phyloP scores from a whole-genome alignment of 2,113 vertebrate genomes.

The Numida meleagris region DNA sequence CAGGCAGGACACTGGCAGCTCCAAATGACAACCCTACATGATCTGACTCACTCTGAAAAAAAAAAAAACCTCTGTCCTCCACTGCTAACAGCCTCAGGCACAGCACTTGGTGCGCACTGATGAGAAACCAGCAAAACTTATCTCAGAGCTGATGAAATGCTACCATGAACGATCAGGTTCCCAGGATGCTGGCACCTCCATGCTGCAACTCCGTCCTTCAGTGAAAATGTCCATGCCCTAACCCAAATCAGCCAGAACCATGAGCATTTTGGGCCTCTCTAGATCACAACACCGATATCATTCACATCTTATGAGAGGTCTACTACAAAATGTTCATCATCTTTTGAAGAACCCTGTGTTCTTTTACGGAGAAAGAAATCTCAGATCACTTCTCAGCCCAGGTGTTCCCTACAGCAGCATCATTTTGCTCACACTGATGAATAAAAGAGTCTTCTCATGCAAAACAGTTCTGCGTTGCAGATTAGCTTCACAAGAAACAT shows the following conservation, averaged over 20 bases:
- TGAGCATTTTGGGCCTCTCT: not conserved
- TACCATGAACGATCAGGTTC: not conserved
- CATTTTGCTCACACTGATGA: not conserved
- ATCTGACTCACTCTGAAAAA: not conserved
- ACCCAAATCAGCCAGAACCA: not conserved
- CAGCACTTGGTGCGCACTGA: not conserved
- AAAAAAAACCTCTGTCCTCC: not conserved
- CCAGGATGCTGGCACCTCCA: not conserved
- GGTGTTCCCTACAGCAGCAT: slow-evolving; percentile 6
- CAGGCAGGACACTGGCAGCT: not conserved
- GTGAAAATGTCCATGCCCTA: not conserved
- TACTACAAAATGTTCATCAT: not conserved
- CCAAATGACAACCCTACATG: accelerated
- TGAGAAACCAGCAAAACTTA: not conserved
- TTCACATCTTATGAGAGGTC: not conserved
- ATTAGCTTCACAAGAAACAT: slow-evolving; percentile 27
- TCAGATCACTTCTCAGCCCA: not conserved
- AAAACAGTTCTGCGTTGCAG: slow-evolving; percentile 10
- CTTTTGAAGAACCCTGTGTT: not conserved
- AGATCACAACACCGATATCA: not conserved
- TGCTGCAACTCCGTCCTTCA: not conserved
- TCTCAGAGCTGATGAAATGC: not conserved
- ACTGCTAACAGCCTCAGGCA: not conserved
- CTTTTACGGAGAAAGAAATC: not conserved
- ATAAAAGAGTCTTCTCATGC: slow-evolving; percentile 30